These are phyloP conservation scores for Asarcornis scutulata DNA, from an alignment of 2,113 vertebrate species.

Conservation along the genomic window DNA sequence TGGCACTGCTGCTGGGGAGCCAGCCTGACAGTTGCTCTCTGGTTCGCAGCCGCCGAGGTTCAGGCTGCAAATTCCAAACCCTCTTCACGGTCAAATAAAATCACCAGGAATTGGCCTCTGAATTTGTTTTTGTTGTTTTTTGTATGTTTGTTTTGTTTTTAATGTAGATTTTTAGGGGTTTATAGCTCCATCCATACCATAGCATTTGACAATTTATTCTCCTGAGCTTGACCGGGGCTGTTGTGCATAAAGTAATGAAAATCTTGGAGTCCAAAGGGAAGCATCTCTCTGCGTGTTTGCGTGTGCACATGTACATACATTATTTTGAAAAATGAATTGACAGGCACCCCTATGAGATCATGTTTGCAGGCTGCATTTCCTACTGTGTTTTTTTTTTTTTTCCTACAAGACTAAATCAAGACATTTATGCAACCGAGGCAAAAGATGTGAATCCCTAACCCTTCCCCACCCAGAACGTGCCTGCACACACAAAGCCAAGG, in stretches of 20 bases:
- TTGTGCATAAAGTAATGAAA: slow-evolving; percentile 9
- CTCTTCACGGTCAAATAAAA: not conserved
- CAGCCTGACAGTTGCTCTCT: not conserved
- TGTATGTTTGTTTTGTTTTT: not conserved
- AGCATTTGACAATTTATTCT: not conserved
- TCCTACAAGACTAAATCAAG: slow-evolving; percentile 9
- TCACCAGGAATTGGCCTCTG: not conserved
- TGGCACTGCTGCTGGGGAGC: slow-evolving; percentile 34
- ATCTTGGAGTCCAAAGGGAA: slow-evolving; percentile 25
- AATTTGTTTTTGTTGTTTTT: not conserved
- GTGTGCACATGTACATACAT: not conserved
- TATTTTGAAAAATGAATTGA: slow-evolving; percentile 43
- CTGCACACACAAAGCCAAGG: slow-evolving; percentile 19
- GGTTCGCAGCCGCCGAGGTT: not conserved
- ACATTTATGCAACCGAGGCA: not conserved
- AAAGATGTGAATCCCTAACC: not conserved
- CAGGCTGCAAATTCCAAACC: not conserved
- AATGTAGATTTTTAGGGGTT: not conserved
- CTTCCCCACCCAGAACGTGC: not conserved
- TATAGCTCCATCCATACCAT: not conserved
- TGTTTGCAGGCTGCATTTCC: slow-evolving; percentile 10
- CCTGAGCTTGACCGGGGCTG: not conserved
- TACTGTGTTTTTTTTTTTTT: not conserved
- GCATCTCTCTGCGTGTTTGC: not conserved
- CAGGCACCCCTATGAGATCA: slow-evolving; percentile 6